phyloP scores from a whole-genome alignment of 2,113 vertebrate species.

The Pantherophis guttatus region DNA sequence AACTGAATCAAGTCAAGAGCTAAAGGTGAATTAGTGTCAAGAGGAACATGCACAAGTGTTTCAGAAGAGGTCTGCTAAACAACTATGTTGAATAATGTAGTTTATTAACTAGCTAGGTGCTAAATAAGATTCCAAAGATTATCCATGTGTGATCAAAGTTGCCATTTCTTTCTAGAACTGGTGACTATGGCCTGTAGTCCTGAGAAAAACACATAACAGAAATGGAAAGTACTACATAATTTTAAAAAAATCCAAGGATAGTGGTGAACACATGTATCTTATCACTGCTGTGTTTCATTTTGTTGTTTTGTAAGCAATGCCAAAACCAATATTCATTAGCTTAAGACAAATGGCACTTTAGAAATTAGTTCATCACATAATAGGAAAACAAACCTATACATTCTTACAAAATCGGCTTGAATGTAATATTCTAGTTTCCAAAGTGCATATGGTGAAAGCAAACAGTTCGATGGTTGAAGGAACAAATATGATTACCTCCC shows the following conservation, averaged over 20 bases:
- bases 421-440: neutral
- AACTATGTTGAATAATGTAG: neutral
- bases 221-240: neutral
- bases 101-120: neutral
- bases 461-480: neutral
- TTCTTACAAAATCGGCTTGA: neutral
- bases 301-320: neutral
- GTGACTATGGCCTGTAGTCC: neutral
- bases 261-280: neutral
- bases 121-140: neutral
- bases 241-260: neutral
- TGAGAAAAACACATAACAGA: neutral
- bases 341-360: neutral
- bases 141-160: neutral
- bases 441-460: neutral
- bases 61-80: neutral
- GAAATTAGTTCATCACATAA: neutral
- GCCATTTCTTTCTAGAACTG: neutral
- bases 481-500: neutral
- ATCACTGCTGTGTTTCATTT: neutral
- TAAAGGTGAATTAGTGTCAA: neutral
- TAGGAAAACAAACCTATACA: conserved; percentile 15
- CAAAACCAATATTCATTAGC: neutral
- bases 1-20: neutral
- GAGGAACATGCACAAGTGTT: neutral